phyloP scores from a whole-genome alignment of 2,888 invertebrate genomes.

The Limenitis camilla region DNA sequence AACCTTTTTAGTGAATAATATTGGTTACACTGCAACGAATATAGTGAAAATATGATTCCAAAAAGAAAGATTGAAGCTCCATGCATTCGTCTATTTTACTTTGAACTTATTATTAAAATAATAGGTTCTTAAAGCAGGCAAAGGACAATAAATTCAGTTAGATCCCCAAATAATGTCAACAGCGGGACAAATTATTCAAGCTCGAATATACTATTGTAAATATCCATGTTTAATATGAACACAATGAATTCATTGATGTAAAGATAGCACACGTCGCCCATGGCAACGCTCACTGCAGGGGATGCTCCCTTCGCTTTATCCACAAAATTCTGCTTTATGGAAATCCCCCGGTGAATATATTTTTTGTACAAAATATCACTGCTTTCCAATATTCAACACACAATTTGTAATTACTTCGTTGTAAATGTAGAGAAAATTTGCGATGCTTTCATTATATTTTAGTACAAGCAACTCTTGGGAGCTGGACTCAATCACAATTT shows the following conservation, averaged over 20 bases:
- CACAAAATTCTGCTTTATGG: conserved; percentile 54
- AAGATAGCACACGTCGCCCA: conserved; percentile 54
- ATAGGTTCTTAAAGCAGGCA: conserved; percentile 22
- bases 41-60: too few relatives aligned
- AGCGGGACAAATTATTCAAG: conserved; percentile 49
- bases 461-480: background rate
- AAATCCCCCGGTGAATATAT: conserved; percentile 58
- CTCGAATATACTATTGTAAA: conserved; percentile 23
- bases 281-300: conserved; percentile 52
- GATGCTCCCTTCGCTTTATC: conserved; percentile 50
- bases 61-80: too few relatives aligned
- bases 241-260: conserved; percentile 48
- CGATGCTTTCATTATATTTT: background rate
- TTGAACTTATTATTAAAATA: background rate
- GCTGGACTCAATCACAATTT: conserved; percentile 12
- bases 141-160: conserved; percentile 49
- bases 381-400: background rate
- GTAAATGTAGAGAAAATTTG: background rate
- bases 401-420: background rate
- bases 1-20: too few relatives aligned
- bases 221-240: conserved; percentile 20
- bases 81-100: too few relatives aligned
- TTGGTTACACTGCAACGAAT: too few relatives aligned
- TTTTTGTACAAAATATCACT: conserved; percentile 36
- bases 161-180: conserved; percentile 54